Percentiles rank a stretch among this genome's conserved stretches.
Conservation (phyloP, 2,797 vertebrate genomes). For the Phoebastria nigripes region DNA sequence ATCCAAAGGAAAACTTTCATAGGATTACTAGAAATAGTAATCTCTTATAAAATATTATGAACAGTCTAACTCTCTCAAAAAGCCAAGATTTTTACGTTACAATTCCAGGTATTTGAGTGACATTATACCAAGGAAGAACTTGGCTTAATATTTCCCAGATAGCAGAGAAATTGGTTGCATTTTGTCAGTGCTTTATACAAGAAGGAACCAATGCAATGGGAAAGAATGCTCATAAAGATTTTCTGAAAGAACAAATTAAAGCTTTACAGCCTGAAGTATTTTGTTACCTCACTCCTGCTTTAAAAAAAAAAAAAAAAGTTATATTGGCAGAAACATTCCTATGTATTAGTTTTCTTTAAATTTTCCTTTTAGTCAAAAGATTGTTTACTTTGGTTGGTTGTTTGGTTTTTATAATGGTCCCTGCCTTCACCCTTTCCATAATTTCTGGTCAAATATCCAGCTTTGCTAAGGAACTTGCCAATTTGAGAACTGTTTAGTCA, state of each 20-base stretch:
- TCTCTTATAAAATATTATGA: background rate
- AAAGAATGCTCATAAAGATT: background rate
- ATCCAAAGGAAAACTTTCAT: background rate
- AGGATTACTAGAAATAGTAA: background rate
- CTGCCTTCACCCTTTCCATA: background rate
- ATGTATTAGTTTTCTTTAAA: background rate
- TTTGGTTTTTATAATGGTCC: background rate
- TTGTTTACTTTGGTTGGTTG: background rate
- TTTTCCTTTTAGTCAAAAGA: background rate
- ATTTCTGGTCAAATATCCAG: background rate
- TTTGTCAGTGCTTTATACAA: background rate
- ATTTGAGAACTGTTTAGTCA: background rate
- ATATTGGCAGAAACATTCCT: background rate
- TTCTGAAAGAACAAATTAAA: background rate
- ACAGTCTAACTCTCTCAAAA: background rate
- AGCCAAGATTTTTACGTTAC: background rate
- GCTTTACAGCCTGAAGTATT: background rate
- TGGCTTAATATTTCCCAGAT: background rate
- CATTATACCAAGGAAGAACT: background rate
- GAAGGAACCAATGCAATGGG: background rate
- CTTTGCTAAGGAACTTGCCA: background rate
- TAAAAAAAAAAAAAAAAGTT: background rate
- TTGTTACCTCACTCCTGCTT: background rate
- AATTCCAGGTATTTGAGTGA: background rate
- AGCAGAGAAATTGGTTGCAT: background rate